Evolutionary conservation across 2,113 vertebrate genomes (phyloP), one percentile per base, ranked within the genome.

Genomic region (Euleptes europaea): DNA sequence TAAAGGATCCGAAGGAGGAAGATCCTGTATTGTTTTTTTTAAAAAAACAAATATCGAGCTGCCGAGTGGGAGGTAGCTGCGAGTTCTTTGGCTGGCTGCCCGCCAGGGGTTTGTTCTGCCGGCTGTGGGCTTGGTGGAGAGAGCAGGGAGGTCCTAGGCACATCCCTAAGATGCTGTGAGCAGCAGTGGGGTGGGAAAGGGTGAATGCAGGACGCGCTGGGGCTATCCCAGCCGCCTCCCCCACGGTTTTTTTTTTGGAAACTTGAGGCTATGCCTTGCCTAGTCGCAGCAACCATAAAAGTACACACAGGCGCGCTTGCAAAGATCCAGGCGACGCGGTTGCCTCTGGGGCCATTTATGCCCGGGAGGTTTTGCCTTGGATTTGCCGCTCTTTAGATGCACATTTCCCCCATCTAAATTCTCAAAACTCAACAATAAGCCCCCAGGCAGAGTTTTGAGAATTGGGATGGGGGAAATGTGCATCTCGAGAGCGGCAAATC

Each of bases 1-100:
- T 91, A 85, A 82, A 63, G 87, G 82, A 91, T 72, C 84, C 86
- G 91, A 95, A 96, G 93, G 96, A 97, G 96, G 95, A 94, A 91
- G 95, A 94, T 88, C 85, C 89, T 87, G 93, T 88, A 91, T 79
- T 86, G 92, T 91, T 57, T 69, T 17, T 19, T 35, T 15, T 17
- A 31, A 84, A 88, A 93, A 86, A 82, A 44, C 28, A 35, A 3
- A 6, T n/a, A n/a, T 13, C 86, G 94, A 86, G 86, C 51, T 26
- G 65, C 66, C 87, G 40, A 21, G 79, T 82, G 96, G 97, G 96
- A 93, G 95, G 96, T 91, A 95, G 93, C 96, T 78, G 86, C 33
- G 88, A 94, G 92, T 91, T 85, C 93, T 93, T 72, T 71, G 89
- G 74, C 91, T 95, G 96, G 96, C 93, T 3, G 28, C 76, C 14